Evolutionary conservation across 1,140 invertebrate species (phyloP).

Genomic region (Ostrea denselamellosa): DNA sequence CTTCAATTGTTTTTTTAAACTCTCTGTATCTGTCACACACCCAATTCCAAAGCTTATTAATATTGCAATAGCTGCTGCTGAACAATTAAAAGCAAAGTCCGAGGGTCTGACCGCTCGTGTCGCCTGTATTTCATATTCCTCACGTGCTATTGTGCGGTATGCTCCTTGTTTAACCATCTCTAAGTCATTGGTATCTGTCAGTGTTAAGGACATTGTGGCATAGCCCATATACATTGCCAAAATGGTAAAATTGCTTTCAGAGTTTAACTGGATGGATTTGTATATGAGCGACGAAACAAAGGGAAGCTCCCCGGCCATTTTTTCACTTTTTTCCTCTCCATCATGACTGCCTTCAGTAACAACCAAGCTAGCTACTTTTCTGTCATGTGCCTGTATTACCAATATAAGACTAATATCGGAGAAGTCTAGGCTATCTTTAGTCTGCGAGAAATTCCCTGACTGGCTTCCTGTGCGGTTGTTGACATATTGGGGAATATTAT

Average conservation of each 20-base stretch:
- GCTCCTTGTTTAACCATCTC: constrained; percentile 57
- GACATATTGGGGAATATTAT: constrained; percentile 50
- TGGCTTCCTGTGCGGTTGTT: constrained; percentile 55
- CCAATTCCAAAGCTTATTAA: constrained; percentile 77
- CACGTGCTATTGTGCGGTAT: constrained; percentile 61
- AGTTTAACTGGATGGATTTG: constrained; percentile 53
- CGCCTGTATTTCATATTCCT: constrained; percentile 63
- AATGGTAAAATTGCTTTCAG: constrained; percentile 71
- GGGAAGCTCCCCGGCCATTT: neutral
- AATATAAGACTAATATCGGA: constrained; percentile 57
- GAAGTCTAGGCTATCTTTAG: constrained; percentile 48
- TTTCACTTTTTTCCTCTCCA: constrained; percentile 41
- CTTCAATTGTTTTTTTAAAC: constrained; percentile 72
- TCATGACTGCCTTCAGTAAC: neutral
- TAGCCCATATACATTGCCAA: constrained; percentile 72
- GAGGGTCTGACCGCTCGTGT: constrained; percentile 68
- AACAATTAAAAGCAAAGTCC: constrained; percentile 74
- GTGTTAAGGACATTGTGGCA: constrained; percentile 71
- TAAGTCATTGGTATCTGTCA: constrained; percentile 63
- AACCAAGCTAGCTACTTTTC: constrained; percentile 46
- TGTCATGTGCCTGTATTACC: constrained; percentile 50
- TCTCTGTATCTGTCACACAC: constrained; percentile 74
- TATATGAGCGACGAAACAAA: constrained; percentile 8
- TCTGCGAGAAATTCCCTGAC: constrained; percentile 45
- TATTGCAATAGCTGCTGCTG: constrained; percentile 73